Evolutionary conservation across 2,888 invertebrate genomes (phyloP), one percentile per base, ranked within the genome.

Genomic region (Noctua pronuba): DNA sequence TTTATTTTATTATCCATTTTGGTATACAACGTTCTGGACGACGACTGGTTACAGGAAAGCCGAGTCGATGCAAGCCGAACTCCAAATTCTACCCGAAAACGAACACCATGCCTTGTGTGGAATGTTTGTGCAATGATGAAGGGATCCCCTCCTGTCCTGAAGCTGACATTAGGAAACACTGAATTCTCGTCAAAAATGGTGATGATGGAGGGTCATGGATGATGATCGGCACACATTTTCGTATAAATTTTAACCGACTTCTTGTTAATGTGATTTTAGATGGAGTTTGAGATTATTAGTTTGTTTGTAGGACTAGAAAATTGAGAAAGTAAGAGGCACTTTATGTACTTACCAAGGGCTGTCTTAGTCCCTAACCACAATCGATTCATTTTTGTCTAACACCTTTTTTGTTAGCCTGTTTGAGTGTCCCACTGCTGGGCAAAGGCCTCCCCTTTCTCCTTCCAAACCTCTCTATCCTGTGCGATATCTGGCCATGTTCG

Each of bases 101-200:
- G 0, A 74, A 69, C 18, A 75, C n/a, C 21, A 28, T 74, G 60
- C 66, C 66, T 21, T 83, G 72, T 62, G 66, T 69, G 21, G 60
- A 74, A 62, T 85, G 84, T 62, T 24, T 11, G 16, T 85, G 85
- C 38, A 62, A 70, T 13, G 85, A 85, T n/a, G 86, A 85, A 79
- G 86, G 86, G 28, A n/a, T 41, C 2, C 28, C 76, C 1, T 46
- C 41, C 16, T 85, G 86, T 28, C 77, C 86, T 28, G 6, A 16
- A 1, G 18, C 0, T n/a, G 75, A 75, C 18, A 2, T 64, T 16
- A 74, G 52, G 52, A 62, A 49, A 38, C 66, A 49, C 5, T 85
- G 62, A 49, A 31, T 16, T 21, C 28, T 65, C 41, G 24, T 21
- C 13, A 60, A 44, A 44, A 38, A 24, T 8, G 31, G 11, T 69